phyloP scores from a whole-genome alignment of 2,888 invertebrate species.

The Diachrysia chrysitis region DNA sequence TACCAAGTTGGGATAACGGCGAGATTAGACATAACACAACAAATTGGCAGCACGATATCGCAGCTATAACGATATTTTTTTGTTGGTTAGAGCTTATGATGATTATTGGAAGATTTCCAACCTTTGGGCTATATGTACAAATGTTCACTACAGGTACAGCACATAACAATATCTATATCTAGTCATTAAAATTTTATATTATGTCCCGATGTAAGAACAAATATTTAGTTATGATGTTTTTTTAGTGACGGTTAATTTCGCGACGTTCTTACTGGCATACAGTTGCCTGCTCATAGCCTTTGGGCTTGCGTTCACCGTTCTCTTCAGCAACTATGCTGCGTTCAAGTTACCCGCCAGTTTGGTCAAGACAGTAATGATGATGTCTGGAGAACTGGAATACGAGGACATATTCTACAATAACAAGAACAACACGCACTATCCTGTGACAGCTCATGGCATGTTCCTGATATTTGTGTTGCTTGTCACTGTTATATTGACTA shows the following conservation, averaged over 20 bases:
- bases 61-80: slow-evolving; percentile 93
- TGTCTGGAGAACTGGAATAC: slow-evolving; percentile 96
- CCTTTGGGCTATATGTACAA: slow-evolving; percentile 95
- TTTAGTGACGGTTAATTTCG: slow-evolving; percentile 94
- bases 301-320: slow-evolving; percentile 94
- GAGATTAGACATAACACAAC: slow-evolving; percentile 76
- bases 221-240: slow-evolving; percentile 40
- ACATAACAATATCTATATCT: neutral
- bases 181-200: slow-evolving; percentile 2
- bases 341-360: slow-evolving; percentile 91
- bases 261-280: slow-evolving; percentile 94
- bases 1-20: slow-evolving; percentile 81
- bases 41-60: slow-evolving; percentile 94
- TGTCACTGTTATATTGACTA: slow-evolving; percentile 94
- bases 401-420: slow-evolving; percentile 94
- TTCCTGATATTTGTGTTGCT: slow-evolving; percentile 93
- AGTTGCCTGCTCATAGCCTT: slow-evolving; percentile 94
- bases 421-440: slow-evolving; percentile 88
- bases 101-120: slow-evolving; percentile 95
- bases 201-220: neutral
- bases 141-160: slow-evolving; percentile 93
- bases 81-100: slow-evolving; percentile 96
- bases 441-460: slow-evolving; percentile 93
- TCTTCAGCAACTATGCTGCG: slow-evolving; percentile 93
- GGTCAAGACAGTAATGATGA: slow-evolving; percentile 95